Evolutionary conservation across 2,113 vertebrate species (phyloP), one percentile per base, ranked within the genome.

Genomic region (Aix galericulata): DNA sequence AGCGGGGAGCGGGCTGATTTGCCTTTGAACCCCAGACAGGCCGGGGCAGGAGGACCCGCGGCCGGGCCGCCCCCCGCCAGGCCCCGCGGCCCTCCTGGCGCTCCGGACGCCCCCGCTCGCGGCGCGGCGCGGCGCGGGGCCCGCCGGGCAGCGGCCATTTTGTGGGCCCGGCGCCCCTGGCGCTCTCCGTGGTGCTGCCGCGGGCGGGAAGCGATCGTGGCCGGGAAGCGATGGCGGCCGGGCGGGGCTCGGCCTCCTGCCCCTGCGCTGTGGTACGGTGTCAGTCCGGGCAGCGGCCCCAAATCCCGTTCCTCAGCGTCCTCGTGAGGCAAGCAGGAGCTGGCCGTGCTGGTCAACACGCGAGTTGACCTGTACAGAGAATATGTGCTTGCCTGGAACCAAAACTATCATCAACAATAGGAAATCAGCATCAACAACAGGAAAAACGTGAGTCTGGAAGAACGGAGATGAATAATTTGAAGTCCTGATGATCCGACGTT

Each of bases 11-110:
- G 27, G 94, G 53, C 76, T 82, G 5, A 58, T 55, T 88, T 95
- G 64, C 11, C 73, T 59, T 40, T 38, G 74, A 84, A 72, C 36
- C 27, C 56, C 73, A 91, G 94, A 92, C 82, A 96, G 95, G 94
- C 93, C 89, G 86, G 63, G 63, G 88, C 94, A 83, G 93, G 60
- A 84, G 40, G 52, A 42, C 87, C 81, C 89, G 42, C 75, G 79
- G 86, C 90, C 64, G 63, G 86, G 90, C 72, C 40, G 88, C 96
- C 96, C 8, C 46, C 53, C 36, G 82, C 69, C 89, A 50, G 91
- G 90, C 91, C 71, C 86, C 48, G 95, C 95, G 86, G 90, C 88
- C 96, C 75, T 13, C 11, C 48, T 12, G 48, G 11, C 21, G 48
- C 22, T 7, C 22, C 4, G 48, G 48, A 50, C 48, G 48, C 22